Evolutionary conservation across 2,113 vertebrate genomes (phyloP), one percentile per base, ranked within the genome.

Genomic region (Synchiropus splendidus): DNA sequence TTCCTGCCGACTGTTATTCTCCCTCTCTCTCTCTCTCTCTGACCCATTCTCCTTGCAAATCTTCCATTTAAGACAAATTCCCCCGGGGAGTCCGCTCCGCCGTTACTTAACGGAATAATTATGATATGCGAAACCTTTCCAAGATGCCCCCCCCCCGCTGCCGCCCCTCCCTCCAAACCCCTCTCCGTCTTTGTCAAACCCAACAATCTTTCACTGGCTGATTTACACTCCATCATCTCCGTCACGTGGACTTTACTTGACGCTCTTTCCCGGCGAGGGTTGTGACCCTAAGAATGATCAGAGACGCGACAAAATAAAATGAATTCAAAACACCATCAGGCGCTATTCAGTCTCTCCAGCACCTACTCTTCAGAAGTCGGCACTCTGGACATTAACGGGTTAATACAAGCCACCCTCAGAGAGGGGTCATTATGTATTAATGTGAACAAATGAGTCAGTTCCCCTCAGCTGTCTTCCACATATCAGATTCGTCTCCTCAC

Each of bases 91-190:
- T 51, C 64, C 46, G 68, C 73, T 73, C 66, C 62, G 68, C 74
- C 71, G 74, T 80, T 84, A 82, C 78, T 83, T 83, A 83, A 81
- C 80, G 70, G 80, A 80, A 84, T 84, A 84, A 84, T 83, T 84
- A 84, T 80, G 80, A 80, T 76, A 80, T 78, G 80, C 78, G 70
- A 84, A 84, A 81, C 77, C 78, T 79, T 78, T 77, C 78, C 72
- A 80, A 78, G 74, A 74, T 72, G 64, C 47, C 30, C 51, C 68
- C 55, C 58, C 58, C 32, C 6, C 12, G 3, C 50, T 17, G 32
- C 15, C 11, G 36, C 47, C 31, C 42, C 16, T 16, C 1, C 15
- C 18, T 36, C 33, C 14, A 30, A 34, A 32, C 46, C 43, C 56
- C 45, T 63, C 52, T 47, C 48, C 53, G 45, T 63, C 55, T 61